Evolutionary conservation across 2,797 vertebrate species (phyloP), one percentile per base, ranked within the genome.

Genomic region (Sebastes matsubarae): DNA sequence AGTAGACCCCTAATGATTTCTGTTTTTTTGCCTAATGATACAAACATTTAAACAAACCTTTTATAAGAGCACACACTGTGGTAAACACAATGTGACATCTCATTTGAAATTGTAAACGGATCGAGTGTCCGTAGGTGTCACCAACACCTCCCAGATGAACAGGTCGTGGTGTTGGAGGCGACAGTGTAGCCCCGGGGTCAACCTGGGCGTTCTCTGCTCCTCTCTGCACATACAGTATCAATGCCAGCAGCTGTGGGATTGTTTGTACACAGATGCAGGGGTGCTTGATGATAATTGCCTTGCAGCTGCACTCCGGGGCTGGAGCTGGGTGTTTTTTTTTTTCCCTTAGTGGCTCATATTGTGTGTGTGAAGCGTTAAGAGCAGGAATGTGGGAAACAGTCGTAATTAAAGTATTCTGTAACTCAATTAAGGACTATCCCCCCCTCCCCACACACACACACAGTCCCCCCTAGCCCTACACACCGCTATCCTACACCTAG

Each of bases 201-300:
- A 84, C 91, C 88, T 83, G 87, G 50, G 87, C 86, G 80, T 82
- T 91, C 86, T 90, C 77, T 57, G 78, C 84, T 78, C 77, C 22
- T 54, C 79, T 84, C 77, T 80, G 80, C 82, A 88, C 88, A 75
- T 87, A 94, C 93, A 90, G 89, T 90, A 86, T 93, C 90, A 93
- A 91, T 91, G 90, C 87, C 90, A 90, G 93, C 94, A 95, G 95
- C 95, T 95, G 95, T 88, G 90, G 92, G 88, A 93, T 93, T 95
- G 95, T 96, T 96, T 95, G 94, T 95, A 95, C 95, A 95, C 96
- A 96, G 94, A 95, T 95, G 94, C 91, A 89, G 86, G 85, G 89
- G 85, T 90, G 86, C 93, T 93, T 93, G 89, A 95, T 94, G 93
- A 93, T 95, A 95, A 96, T 94, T 95, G 87, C 92, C 93, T 91